Percentiles rank a stretch among this genome's conserved stretches.
Evolutionary conservation across 2,888 invertebrate species (phyloP).

Genomic region (Lymantria dispar): DNA sequence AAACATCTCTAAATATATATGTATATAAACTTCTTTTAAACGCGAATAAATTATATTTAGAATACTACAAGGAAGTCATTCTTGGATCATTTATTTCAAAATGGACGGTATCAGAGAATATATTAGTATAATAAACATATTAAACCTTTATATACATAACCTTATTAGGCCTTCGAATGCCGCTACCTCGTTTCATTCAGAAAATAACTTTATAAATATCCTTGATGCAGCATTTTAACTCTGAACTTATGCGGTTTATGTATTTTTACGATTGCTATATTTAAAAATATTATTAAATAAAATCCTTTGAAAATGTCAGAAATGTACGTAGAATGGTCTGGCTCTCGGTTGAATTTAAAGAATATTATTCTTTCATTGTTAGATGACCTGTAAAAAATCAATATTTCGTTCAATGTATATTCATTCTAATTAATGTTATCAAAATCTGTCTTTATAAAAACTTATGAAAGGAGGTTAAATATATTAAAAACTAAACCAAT

Average conservation of each 20-base stretch:
- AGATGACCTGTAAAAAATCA: too few relatives aligned
- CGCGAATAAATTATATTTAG: not conserved
- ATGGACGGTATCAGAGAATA: not conserved
- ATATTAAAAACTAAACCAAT: too few relatives aligned
- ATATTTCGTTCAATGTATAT: too few relatives aligned
- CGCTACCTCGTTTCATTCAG: conserved; percentile 5
- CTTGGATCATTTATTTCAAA: conserved; percentile 2
- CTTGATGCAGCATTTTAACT: not conserved
- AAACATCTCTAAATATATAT: not conserved
- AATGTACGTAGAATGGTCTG: too few relatives aligned
- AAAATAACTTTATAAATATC: conserved; percentile 1
- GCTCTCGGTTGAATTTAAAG: too few relatives aligned
- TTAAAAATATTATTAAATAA: too few relatives aligned
- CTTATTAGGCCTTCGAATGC: conserved; percentile 4
- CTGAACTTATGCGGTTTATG: not conserved
- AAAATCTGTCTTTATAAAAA: too few relatives aligned
- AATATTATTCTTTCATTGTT: too few relatives aligned
- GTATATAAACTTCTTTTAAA: not conserved
- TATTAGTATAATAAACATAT: conserved; percentile 13
- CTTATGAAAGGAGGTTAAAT: too few relatives aligned
- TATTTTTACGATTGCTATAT: too few relatives aligned
- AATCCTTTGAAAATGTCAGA: too few relatives aligned
- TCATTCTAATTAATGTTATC: too few relatives aligned
- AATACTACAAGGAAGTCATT: conserved; percentile 6
- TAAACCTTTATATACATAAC: not conserved